Conservation (phyloP, 2,888 invertebrate species). For the Darwinula stevensoni region DNA sequence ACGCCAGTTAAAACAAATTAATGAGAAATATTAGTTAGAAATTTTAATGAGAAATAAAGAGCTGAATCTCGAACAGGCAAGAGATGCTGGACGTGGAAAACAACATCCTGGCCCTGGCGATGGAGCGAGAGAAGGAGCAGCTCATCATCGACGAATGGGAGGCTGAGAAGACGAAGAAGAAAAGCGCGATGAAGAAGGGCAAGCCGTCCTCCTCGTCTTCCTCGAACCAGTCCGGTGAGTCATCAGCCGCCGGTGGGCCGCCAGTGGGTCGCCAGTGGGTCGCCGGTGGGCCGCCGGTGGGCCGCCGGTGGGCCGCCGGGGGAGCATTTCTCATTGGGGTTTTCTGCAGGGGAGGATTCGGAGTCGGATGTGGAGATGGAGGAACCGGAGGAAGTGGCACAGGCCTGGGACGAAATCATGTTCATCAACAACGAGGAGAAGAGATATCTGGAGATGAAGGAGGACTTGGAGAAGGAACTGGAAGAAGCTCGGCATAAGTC, state of each 20-base stretch:
- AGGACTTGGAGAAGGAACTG: slow-evolving; percentile 45
- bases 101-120: slow-evolving; percentile 48
- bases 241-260: no score
- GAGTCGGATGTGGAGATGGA: slow-evolving; percentile 7
- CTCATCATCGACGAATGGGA: slow-evolving; percentile 58
- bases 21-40: no score
- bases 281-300: no score
- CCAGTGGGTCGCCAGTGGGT: no score
- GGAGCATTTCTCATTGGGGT: no score
- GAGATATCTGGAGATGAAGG: slow-evolving; percentile 39
- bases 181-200: slow-evolving; percentile 11
- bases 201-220: no score
- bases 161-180: slow-evolving; percentile 8
- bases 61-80: slow-evolving; percentile 23
- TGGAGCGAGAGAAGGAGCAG: slow-evolving; percentile 65
- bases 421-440: slow-evolving; percentile 62
- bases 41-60: no score
- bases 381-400: slow-evolving; percentile 29
- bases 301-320: no score
- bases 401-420: slow-evolving; percentile 52
- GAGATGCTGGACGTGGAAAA: slow-evolving; percentile 72
- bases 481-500: slow-evolving; percentile 47
- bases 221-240: no score
- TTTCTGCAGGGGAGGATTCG: no score
- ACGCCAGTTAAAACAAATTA: no score